Base-by-base conservation (phyloP, 1,140 invertebrate genomes). In the Euwallacea fornicatus region DNA sequence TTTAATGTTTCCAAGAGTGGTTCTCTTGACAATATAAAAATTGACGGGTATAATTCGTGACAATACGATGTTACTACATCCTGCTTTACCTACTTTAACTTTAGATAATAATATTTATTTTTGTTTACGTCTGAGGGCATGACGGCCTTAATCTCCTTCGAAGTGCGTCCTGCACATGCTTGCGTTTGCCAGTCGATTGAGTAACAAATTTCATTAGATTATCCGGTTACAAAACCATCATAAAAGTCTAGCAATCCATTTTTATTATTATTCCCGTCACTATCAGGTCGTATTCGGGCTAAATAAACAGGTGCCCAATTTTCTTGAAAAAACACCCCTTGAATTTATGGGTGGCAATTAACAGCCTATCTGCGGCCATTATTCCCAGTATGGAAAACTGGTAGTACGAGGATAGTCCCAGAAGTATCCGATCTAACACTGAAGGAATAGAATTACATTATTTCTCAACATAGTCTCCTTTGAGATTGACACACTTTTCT, bases 251-350 rank as follows among this genome's bases (percentile, higher is more conserved):
- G 6, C 21, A 59, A 33, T 61, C 16, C 42, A n/a, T 16, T 42
- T 61, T 43, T 61, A 33, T 61, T 61, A 61, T 61, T 61, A 44
- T 44, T 41, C 16, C 10, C 16, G 59, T 61, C 59, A 61, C 33
- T 61, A 42, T 7, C 59, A n/a, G 16, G 6, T 44, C 59, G 42
- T 59, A 59, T 16, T 10, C n/a, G 21, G 21, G 11, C 11, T 15
- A 16, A 59, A 15, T 15, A 59, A 10, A 59, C 13, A 15, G 10
- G 21, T 15, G 13, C n/a, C n/a, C 21, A 15, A 15, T 33, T 6
- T 10, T 59, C 56, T n/a, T 59, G 21, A 59, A 7, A 59, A 8
- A 11, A 16, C n/a, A 33, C 10, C 56, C 56, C 56, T 59, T 59
- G 15, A 33, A 59, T 59, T 59, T 59, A 59, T 21, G n/a, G 10